A percentile compares a stretch with the other conserved stretches of the same genome.
Conservation (phyloP, 2,888 invertebrate genomes). For the Hedya salicella region DNA sequence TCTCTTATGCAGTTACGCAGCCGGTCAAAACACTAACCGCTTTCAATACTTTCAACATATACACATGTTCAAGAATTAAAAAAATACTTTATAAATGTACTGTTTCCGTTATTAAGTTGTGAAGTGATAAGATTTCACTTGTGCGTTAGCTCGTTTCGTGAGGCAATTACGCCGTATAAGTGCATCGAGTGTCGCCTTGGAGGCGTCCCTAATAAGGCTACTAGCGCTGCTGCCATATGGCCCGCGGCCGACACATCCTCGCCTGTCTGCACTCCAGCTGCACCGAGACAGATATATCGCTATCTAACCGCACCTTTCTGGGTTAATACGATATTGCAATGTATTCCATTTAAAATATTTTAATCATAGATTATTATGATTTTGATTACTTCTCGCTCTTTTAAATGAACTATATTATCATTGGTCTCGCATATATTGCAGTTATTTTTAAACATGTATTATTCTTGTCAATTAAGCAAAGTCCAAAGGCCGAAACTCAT, state of each 20-base stretch:
- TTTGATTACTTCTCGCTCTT: not conserved
- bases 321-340: conserved; percentile 49
- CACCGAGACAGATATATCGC: conserved; percentile 56
- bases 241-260: conserved; percentile 75
- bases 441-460: conserved; percentile 34
- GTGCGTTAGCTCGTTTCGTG: conserved; percentile 67
- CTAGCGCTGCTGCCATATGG: conserved; percentile 79
- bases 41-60: conserved; percentile 23
- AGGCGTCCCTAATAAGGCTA: conserved; percentile 79
- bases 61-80: not conserved
- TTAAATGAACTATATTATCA: conserved; percentile 4
- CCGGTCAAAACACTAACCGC: conserved; percentile 51
- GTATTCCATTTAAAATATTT: conserved; percentile 16
- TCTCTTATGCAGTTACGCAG: conserved; percentile 68
- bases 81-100: not conserved
- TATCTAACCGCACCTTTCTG: conserved; percentile 59
- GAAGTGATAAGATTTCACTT: conserved; percentile 67
- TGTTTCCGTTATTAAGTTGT: conserved; percentile 52
- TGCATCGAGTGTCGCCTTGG: conserved; percentile 84
- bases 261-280: conserved; percentile 64
- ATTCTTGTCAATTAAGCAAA: conserved; percentile 44
- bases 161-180: conserved; percentile 82
- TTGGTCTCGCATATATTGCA: not conserved
- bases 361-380: conserved; percentile 10
- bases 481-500: conserved; percentile 48